Conservation (phyloP, 2,888 invertebrate species). For the Tipula lateralis region DNA sequence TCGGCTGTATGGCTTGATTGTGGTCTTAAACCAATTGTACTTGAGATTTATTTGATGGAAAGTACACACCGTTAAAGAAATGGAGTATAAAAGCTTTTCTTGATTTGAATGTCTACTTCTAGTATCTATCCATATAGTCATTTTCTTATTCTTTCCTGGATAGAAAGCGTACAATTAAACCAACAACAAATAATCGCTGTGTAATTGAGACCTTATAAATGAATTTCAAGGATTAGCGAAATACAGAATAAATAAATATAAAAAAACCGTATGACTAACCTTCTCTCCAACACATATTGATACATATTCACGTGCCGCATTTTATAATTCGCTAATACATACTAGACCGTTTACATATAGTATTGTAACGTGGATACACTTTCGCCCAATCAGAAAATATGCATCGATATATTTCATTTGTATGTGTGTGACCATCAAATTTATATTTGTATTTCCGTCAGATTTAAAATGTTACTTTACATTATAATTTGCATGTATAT, state of each 20-base stretch:
- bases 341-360: too few relatives aligned
- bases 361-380: background rate
- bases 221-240: constrained; percentile 19
- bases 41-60: background rate
- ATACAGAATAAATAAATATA: background rate
- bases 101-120: background rate
- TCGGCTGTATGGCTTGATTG: background rate
- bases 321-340: background rate
- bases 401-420: background rate
- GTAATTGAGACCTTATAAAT: constrained; percentile 19
- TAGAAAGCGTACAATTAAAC: background rate
- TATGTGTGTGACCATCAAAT: background rate
- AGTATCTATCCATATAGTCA: too few relatives aligned
- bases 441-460: background rate
- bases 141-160: background rate
- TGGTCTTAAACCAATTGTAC: background rate
- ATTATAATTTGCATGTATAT: background rate
- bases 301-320: background rate
- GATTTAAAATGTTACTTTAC: background rate
- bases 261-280: background rate
- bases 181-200: background rate
- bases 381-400: background rate
- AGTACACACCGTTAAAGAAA: background rate
- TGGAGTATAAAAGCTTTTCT: too few relatives aligned
- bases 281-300: background rate